Percentiles rank a stretch among this genome's conserved stretches.
These are phyloP conservation scores for Okapia johnstoni DNA, from an alignment of 2,113 vertebrate genomes.

Conservation along the genomic window DNA sequence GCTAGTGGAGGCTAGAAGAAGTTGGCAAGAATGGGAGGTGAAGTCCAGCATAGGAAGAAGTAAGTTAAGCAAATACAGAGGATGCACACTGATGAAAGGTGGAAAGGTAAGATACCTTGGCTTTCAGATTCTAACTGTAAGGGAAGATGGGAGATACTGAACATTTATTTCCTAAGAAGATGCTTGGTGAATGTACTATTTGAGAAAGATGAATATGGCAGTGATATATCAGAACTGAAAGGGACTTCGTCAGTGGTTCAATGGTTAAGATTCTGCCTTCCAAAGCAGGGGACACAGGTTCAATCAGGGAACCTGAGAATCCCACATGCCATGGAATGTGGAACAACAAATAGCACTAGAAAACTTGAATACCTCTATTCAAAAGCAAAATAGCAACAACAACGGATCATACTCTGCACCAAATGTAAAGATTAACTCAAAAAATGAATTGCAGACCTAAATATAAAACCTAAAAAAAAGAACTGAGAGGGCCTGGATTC, in stretches of 20 bases:
- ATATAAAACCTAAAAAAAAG: neutral
- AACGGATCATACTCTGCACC: neutral
- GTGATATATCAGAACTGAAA: neutral
- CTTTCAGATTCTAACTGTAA: neutral
- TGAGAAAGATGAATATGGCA: neutral
- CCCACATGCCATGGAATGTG: neutral
- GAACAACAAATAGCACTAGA: neutral
- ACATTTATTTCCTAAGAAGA: neutral
- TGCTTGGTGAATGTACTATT: neutral
- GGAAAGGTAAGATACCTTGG: too few relatives aligned
- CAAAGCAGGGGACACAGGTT: neutral
- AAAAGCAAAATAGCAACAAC: neutral
- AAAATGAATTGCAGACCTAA: neutral
- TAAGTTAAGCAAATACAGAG: neutral
- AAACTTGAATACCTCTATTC: neutral
- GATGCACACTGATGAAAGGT: fast-evolving
- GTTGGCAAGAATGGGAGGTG: neutral
- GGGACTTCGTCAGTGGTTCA: neutral
- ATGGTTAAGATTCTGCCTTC: neutral
- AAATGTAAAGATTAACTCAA: neutral
- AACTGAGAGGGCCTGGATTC: neutral
- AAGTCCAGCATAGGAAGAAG: neutral
- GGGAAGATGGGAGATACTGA: neutral
- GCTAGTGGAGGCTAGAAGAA: neutral
- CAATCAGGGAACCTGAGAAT: neutral